Base-by-base conservation (phyloP, 2,797 vertebrate genomes). In the Enteromius argenteus region DNA sequence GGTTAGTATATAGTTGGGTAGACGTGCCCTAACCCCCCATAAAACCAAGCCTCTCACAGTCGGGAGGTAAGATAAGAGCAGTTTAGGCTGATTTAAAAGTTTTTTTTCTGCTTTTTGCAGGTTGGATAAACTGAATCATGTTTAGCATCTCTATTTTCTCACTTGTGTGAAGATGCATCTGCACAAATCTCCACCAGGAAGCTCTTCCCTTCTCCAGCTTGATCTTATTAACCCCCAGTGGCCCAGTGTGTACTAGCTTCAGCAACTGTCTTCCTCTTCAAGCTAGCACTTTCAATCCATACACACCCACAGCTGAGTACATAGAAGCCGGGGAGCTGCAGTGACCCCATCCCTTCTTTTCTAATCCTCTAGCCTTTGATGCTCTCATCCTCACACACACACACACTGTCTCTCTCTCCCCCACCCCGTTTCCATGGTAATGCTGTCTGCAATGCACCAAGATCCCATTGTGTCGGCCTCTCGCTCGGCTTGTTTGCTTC, bases 401-500 rank as follows among this genome's bases (percentile, higher is more conserved):
- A 90, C 92, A 89, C 88, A 90, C 39, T 84, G 85, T 92, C 90
- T 90, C 80, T 77, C 91, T 88, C 88, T 91, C 92, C 89, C 91
- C 93, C 92, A 87, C 88, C 91, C 91, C 81, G 96, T 97, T 96
- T 95, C 96, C 95, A 97, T 95, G 95, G 96, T 91, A 95, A 97
- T 96, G 90, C 93, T 86, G 91, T 95, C 95, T 95, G 96, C 96
- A 96, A 94, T 96, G 96, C 96, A 95, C 93, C 93, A 96, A 95
- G 94, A 94, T 93, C 93, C 93, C 93, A 84, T 84, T 84, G 75
- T 84, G 82, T 84, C 21, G 82, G 82, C 74, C 88, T 88, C 90
- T 89, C 87, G 87, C 90, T 89, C 86, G 87, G 89, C 87, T 91
- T 92, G 90, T 88, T 89, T 91, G 39, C 66, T 62, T 90, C 86